Base-by-base conservation (phyloP, 2,113 vertebrate genomes). In the Oncorhynchus kisutch region DNA sequence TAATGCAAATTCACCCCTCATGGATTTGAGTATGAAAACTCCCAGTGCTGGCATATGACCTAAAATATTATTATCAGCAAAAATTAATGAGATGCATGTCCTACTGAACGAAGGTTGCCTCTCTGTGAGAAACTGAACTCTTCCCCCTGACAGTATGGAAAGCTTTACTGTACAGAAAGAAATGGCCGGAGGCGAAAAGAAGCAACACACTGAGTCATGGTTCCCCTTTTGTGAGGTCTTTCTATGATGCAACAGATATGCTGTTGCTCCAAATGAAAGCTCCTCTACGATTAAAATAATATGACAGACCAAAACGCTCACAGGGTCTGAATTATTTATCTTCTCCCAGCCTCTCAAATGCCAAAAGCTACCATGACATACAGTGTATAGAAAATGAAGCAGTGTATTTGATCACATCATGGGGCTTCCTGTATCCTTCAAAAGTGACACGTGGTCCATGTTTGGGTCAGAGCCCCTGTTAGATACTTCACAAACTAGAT, bases 101-200 rank as follows among this genome's bases (percentile, higher is more conserved):
- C 85, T 78, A 82, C 76, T 90, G 84, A 86, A 86, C 45, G 74
- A 86, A 78, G 84, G 78, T 74, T 76, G 80, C 85, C 85, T 81
- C 74, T 83, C 60, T 74, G 74, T 67, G 71, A 75, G 72, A 45
- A 45, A 73, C 72, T 91, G 91, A 92, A 93, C 91, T 89, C 86
- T 87, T 77, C 88, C 85, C 84, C 75, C 82, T 77, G 64, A 78
- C 85, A 84, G 88, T 81, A 82, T 81, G 78, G 85, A 81, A 82
- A 76, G 72, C 82, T 79, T 82, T 84, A 74, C 51, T 18, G 75
- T 70, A 65, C 78, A 92, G 88, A 91, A 84, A 89, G 85, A 90
- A 89, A 75, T 77, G 74, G 83, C 92, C 89, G 0, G 77, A 81
- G 91, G 92, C 90, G 14, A 79, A 82, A 81, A 86, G 73, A 82